Base-by-base conservation (phyloP, 1,140 invertebrate genomes). In the Zophobas morio region DNA sequence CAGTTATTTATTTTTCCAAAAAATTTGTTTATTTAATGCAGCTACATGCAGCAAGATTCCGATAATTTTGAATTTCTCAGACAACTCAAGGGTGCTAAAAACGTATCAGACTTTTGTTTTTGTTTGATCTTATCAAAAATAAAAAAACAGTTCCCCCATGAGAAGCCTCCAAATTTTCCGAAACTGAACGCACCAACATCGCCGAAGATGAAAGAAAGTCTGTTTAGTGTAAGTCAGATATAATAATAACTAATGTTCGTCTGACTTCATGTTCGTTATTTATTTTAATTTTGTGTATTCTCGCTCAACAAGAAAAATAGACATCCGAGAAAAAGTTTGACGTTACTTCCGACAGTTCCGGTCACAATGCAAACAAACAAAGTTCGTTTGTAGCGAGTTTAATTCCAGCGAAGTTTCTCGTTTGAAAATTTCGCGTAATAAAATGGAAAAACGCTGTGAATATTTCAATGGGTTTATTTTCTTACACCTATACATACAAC, bases 401-500 rank as follows among this genome's bases (percentile, higher is more conserved):
- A 4, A 46, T 46, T 46, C 42, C 3, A 46, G 42, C 3, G 3
- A 3, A 4, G 3, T 46, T 46, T 46, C 8, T 46, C 3, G 42
- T 46, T 46, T 46, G 42, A 46, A 46, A 57, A 57, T 8, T 8
- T 49, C 1, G 51, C 20, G 34, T 32, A 32, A 54, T 34, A 6
- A 34, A 54, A 54, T 20, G 6, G 2, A 54, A 54, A 54, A 33
- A 46, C 42, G 42, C 3, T 46, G 3, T 66, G 49, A 40, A 32
- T 66, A 36, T 39, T 66, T 66, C 20, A 20, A 39, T 66, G 39
- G 42, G n/a, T 37, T 40, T 40, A 40, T 66, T 66, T 20, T 40
- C 60, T 66, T 66, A 66, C 60, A 66, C 60, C 42, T 66, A 42
- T 39, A 63, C 57, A 63, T 66, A 40, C n/a, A 6, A 66, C 37